phyloP scores from a whole-genome alignment of 2,888 invertebrate genomes.

The Hirudinaria manillensis region DNA sequence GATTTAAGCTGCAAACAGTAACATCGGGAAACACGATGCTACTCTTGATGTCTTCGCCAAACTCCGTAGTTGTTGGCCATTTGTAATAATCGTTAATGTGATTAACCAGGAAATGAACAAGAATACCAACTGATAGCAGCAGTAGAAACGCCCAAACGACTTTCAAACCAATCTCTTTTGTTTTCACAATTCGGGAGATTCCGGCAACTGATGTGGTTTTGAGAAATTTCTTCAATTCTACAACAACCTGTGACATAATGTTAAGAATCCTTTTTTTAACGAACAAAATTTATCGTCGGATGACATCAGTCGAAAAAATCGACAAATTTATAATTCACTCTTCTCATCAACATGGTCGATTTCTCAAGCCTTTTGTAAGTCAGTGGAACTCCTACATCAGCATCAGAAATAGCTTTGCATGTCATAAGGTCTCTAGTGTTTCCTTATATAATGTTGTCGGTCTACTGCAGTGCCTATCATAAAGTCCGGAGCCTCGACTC shows the following conservation, averaged over 20 bases:
- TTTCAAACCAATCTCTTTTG: slow-evolving; percentile 17
- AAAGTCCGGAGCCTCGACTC: too few species aligned
- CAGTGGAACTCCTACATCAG: too few species aligned
- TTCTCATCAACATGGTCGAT: too few species aligned
- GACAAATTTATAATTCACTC: too few species aligned
- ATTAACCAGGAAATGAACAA: slow-evolving; percentile 4
- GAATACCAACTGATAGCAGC: neutral
- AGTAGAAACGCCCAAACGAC: slow-evolving; percentile 16
- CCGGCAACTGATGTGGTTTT: slow-evolving; percentile 28
- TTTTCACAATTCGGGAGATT: slow-evolving; percentile 23
- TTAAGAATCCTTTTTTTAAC: neutral
- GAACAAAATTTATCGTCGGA: too few species aligned
- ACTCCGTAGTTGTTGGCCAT: slow-evolving; percentile 16
- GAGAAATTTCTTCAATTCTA: slow-evolving; percentile 19
- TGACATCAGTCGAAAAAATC: too few species aligned
- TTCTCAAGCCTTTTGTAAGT: too few species aligned
- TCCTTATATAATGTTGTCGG: too few species aligned
- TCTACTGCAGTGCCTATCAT: too few species aligned
- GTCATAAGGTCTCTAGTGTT: too few species aligned
- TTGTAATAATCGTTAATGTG: slow-evolving; percentile 7
- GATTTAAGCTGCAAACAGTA: slow-evolving; percentile 18
- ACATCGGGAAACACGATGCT: slow-evolving; percentile 17
- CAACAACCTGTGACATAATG: neutral
- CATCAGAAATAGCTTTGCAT: too few species aligned
- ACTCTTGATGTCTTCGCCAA: neutral